Evolutionary conservation across 2,888 invertebrate species (phyloP).

Genomic region (Ectropis crepuscularia): DNA sequence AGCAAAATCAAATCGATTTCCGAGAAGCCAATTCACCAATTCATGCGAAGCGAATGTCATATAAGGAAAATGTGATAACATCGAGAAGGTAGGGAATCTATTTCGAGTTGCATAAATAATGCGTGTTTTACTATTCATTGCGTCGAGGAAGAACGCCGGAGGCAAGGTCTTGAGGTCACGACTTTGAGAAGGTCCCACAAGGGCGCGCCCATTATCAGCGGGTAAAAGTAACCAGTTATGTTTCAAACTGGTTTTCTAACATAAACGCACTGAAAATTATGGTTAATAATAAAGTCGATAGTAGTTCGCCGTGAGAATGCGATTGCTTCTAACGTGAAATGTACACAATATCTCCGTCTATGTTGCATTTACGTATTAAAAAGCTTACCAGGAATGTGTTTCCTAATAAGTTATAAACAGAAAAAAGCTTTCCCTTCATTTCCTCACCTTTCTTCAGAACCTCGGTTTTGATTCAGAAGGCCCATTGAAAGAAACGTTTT

Average conservation of each 20-base stretch:
- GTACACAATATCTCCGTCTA: conserved; percentile 7
- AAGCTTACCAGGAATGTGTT: too few species aligned
- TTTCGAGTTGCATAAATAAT: conserved; percentile 35
- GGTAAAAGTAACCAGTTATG: conserved; percentile 49
- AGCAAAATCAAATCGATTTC: conserved; percentile 12
- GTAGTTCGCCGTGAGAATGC: conserved; percentile 33
- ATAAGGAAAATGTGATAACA: conserved; percentile 30
- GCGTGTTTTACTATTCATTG: conserved; percentile 41
- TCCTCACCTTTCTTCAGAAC: too few species aligned
- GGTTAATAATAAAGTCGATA: conserved; percentile 43
- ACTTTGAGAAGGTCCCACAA: conserved; percentile 77
- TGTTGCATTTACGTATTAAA: not conserved
- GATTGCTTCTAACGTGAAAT: conserved; percentile 13
- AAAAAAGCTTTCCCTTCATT: too few species aligned
- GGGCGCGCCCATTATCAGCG: conserved; percentile 61
- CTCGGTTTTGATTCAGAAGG: too few species aligned
- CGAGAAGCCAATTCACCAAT: conserved; percentile 17
- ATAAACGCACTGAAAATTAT: conserved; percentile 42
- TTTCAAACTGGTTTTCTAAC: conserved; percentile 56
- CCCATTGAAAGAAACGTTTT: not conserved
- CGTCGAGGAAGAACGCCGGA: conserved; percentile 56
- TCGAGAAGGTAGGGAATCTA: conserved; percentile 28
- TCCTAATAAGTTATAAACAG: too few species aligned
- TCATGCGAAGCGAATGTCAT: conserved; percentile 2
- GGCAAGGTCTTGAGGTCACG: conserved; percentile 80